Percentiles rank a stretch among this genome's conserved stretches.
These are phyloP conservation scores for Cyclophora punctaria DNA, from an alignment of 2,888 invertebrate genomes.

Conservation along the genomic window DNA sequence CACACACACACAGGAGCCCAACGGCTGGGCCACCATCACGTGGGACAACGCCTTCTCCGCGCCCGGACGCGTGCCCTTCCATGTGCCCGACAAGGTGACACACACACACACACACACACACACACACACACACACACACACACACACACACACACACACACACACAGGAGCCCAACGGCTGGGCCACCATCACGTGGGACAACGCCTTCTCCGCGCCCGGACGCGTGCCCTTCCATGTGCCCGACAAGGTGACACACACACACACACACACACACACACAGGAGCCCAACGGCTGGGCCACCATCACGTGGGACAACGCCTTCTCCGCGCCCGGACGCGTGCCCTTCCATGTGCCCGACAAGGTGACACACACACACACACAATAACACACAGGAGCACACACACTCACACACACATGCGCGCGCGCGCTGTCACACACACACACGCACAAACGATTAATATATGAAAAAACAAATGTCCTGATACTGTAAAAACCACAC, in stretches of 20 bases:
- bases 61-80: constrained; percentile 91
- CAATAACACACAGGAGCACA: too few relatives aligned
- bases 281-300: constrained; percentile 99
- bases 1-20: constrained; percentile 99
- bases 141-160: too few relatives aligned
- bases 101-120: constrained; percentile 38
- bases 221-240: constrained; percentile 92
- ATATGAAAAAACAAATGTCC: too few relatives aligned
- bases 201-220: constrained; percentile 98
- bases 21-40: constrained; percentile 98
- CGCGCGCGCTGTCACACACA: too few relatives aligned
- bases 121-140: constrained; percentile 73
- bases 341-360: constrained; percentile 95
- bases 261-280: too few relatives aligned
- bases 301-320: constrained; percentile 99
- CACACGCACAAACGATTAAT: too few relatives aligned
- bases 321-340: constrained; percentile 95
- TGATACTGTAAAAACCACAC: too few relatives aligned
- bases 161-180: constrained; percentile 99
- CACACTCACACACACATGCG: constrained; percentile 44
- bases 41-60: constrained; percentile 99
- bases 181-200: constrained; percentile 99
- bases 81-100: constrained; percentile 98
- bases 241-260: constrained; percentile 90
- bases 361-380: constrained; percentile 63